Conservation (phyloP, 2,113 vertebrate genomes). For the Vombatus ursinus region DNA sequence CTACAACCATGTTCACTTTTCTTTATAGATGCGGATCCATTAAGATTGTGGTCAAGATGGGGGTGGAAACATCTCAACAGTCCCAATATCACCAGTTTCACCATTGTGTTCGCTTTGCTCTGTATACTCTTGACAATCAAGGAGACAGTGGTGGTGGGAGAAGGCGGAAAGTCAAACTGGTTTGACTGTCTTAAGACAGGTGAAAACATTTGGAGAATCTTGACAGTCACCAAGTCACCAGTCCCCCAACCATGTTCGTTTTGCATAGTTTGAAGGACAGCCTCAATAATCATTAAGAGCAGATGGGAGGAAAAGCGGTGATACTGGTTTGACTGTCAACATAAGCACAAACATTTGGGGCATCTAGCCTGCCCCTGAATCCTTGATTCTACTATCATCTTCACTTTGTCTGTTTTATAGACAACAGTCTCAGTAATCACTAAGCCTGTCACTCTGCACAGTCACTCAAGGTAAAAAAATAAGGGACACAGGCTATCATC, state of each 20-base stretch:
- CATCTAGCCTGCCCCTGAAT: constrained; percentile 1
- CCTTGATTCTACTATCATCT: background rate
- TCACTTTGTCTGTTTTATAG: constrained; percentile 25
- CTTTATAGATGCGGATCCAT: background rate
- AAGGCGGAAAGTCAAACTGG: background rate
- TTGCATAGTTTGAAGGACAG: background rate
- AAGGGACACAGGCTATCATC: background rate
- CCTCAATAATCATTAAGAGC: background rate
- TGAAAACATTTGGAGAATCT: background rate
- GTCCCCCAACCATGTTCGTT: background rate
- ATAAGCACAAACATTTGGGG: background rate
- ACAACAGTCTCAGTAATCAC: background rate
- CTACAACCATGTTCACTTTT: background rate
- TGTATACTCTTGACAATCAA: background rate
- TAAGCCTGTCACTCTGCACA: background rate
- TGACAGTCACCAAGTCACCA: background rate
- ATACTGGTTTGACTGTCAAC: background rate
- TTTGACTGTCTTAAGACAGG: background rate
- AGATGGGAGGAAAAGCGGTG: background rate
- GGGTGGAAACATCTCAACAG: constrained; percentile 2
- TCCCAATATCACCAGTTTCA: background rate
- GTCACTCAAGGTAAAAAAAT: constrained; percentile 31
- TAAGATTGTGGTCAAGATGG: background rate
- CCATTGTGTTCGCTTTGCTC: constrained; percentile 2
- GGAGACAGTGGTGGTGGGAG: background rate